Evolutionary conservation across 2,888 invertebrate species (phyloP).

Genomic region (Brachypalpus laphriformis): DNA sequence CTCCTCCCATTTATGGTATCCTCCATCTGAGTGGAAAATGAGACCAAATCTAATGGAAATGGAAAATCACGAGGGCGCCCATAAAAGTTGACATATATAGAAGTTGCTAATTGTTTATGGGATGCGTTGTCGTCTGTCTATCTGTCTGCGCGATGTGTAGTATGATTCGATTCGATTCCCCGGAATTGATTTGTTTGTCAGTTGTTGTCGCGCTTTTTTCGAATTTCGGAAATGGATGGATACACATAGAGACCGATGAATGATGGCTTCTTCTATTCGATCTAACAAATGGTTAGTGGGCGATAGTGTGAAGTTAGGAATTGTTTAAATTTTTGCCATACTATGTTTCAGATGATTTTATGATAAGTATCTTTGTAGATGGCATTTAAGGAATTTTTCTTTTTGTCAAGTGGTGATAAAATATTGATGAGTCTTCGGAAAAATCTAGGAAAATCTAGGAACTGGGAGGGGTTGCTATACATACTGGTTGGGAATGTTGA

Average conservation of each 20-base stretch:
- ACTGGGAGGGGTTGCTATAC: no score
- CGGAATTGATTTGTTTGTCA: constrained; percentile 65
- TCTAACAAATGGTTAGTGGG: not conserved
- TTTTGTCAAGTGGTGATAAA: not conserved
- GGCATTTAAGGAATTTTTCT: not conserved
- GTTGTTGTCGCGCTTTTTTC: constrained; percentile 33
- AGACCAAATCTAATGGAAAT: constrained; percentile 28
- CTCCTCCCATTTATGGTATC: not conserved
- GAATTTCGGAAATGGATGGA: not conserved
- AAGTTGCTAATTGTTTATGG: constrained; percentile 72
- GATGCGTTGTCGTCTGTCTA: constrained; percentile 27
- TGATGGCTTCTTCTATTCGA: constrained; percentile 1
- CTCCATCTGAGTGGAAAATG: constrained; percentile 6
- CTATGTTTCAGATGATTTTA: not conserved
- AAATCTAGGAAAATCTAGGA: no score
- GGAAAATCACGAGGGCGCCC: constrained; percentile 69
- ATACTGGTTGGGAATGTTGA: no score
- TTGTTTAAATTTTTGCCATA: constrained; percentile 1
- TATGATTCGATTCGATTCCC: constrained; percentile 47
- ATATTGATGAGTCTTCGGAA: not conserved
- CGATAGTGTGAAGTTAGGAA: not conserved
- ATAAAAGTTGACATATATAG: constrained; percentile 67
- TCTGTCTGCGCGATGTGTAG: not conserved
- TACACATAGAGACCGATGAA: constrained; percentile 13
- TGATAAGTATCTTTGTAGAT: not conserved